Base-by-base conservation (phyloP, 2,888 invertebrate species). In the Gasteruption jaculator region DNA sequence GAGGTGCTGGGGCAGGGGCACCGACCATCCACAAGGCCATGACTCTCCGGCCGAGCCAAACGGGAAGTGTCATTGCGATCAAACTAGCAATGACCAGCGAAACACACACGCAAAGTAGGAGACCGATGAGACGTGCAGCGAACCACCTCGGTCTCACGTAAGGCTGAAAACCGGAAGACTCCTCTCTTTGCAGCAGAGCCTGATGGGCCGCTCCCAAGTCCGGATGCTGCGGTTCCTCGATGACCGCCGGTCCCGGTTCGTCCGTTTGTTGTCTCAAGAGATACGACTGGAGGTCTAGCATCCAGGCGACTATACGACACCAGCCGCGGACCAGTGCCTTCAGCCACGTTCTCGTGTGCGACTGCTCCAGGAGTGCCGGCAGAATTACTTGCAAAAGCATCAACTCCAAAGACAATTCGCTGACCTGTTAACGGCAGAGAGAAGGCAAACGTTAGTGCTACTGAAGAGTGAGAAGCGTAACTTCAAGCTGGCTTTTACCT, bases 311-410 rank as follows among this genome's bases (percentile, higher is more conserved):
- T 5, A 81, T 79, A 16, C 79, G 77, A 67, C 93, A 94, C 94
- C 94, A 94, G 40, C 82, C 78, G 6, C 88, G 79, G 1, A 97
- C 83, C 7, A 90, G 74, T n/a, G 83, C 83, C 70, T 96, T 95
- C 48, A 97, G 73, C 92, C 96, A 95, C 6, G 86, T 86, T 5
- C 95, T 79, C 0, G 95, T 95, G 69, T 97, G 95, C 0, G 92
- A 91, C 72, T 99, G 96, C 64, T 99, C 97, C 44, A 99, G 75
- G 26, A 99, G 75, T 0, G 96, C 95, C 1, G 97, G 99, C 39
- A 99, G 77, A 36, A 99, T 91, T 22, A 97, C 91, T 78, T 95
- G 95, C 30, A 95, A 74, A 11, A 95, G 73, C 24, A 97, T 74
- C 38, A 99, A 73, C 66, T 99, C 97, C 61, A 99, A 73, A 12